Percentiles rank a stretch among this genome's conserved stretches.
Evolutionary conservation across 2,888 invertebrate genomes (phyloP).

Genomic region (Cryptocephalus moraei): DNA sequence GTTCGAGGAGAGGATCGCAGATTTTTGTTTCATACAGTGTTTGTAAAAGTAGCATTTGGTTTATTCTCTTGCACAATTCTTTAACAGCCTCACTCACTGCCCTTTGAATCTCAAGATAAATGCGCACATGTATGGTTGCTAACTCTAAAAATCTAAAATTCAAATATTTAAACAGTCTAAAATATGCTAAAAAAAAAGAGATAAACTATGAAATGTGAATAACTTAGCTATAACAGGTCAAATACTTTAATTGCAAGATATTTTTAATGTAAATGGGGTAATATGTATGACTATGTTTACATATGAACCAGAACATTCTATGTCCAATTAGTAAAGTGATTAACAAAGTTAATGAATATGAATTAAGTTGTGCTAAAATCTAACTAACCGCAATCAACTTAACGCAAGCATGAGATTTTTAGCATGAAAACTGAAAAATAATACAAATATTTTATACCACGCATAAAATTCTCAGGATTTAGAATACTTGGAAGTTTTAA

Average conservation of each 20-base stretch:
- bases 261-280: background rate
- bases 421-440: no score
- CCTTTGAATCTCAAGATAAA: conserved; percentile 43
- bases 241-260: background rate
- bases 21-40: conserved; percentile 54
- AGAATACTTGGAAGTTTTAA: no score
- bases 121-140: conserved; percentile 41
- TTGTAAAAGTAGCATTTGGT: conserved; percentile 59
- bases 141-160: conserved; percentile 43
- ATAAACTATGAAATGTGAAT: background rate
- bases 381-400: no score
- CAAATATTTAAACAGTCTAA: background rate
- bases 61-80: conserved; percentile 52
- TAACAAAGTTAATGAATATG: no score
- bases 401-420: no score
- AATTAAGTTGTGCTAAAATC: no score
- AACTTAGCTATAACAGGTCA: background rate
- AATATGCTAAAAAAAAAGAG: background rate
- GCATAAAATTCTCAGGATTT: no score
- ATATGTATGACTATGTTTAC: background rate
- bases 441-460: no score
- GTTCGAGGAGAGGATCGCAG: conserved; percentile 57
- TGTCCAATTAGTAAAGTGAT: no score
- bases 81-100: conserved; percentile 46
- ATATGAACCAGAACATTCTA: no score